These are phyloP conservation scores for Phalacrocorax carbo DNA, from an alignment of 2,113 vertebrate species.

Conservation along the genomic window DNA sequence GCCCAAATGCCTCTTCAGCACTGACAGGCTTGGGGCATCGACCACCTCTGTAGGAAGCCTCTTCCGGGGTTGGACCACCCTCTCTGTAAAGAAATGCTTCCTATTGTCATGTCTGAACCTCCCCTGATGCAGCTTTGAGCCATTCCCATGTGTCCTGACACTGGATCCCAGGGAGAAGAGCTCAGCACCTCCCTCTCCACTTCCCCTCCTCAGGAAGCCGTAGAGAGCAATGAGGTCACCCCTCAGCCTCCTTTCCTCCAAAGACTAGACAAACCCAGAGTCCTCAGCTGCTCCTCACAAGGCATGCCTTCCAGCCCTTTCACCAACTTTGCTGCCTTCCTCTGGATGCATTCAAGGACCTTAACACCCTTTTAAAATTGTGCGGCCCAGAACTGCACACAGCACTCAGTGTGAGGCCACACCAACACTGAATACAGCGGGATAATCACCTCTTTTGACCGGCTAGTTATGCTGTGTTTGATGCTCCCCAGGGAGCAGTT, in stretches of 20 bases:
- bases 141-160: fast-evolving
- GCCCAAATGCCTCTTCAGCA: background rate
- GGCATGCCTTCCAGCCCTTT: background rate
- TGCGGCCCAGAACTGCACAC: background rate
- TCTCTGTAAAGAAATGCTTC: background rate
- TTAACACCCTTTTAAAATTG: background rate
- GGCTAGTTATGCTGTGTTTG: background rate
- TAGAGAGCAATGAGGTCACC: no score
- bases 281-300: background rate
- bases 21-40: no score
- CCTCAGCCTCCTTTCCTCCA: background rate
- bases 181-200: background rate
- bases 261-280: background rate
- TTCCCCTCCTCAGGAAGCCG: background rate
- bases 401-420: background rate
- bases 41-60: background rate
- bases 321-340: background rate
- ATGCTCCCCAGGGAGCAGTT: background rate
- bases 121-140: background rate
- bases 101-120: background rate
- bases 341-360: background rate
- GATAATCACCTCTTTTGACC: background rate
- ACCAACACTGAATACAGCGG: fast-evolving
- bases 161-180: background rate
- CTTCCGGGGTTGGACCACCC: background rate